Evolutionary conservation across 1,140 invertebrate species (phyloP), one percentile per base, ranked within the genome.

Genomic region (Platyscapa corneri): DNA sequence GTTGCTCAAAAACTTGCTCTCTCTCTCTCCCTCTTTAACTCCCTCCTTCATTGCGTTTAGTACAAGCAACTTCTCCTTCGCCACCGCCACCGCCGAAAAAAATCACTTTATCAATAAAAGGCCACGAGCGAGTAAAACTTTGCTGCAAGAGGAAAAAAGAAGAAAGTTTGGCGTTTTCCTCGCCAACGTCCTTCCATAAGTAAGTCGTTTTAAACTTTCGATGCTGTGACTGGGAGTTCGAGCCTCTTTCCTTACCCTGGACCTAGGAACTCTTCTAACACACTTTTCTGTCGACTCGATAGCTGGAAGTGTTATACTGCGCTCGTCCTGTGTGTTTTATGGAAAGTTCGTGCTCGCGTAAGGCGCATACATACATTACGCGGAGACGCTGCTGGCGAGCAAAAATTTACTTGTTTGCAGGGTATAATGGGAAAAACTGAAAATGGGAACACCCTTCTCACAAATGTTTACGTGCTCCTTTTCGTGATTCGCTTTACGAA

Each of bases 201-300:
- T 82, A 82, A 86, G 81, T 86, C 81, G 76, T 82, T 86, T 86
- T 86, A 86, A 86, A 86, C 34, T 86, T 86, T 86, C 49, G 75
- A 78, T 65, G 74, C 75, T 42, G 70, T 39, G 53, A 42, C n/a
- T 65, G 42, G 27, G 72, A 30, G 53, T 23, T 23, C 32, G 2
- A 72, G n/a, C 12, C 56, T 78, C 56, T 27, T 60, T 60, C 27
- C 14, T 67, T 64, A 46, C 12, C n/a, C 42, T 49, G 23, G 37
- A 64, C 39, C 64, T 10, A 8, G 34, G 30, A 49, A 72, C 34
- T 82, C 81, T 60, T 83, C 16, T 77, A 83, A 83, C 74, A 77
- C 74, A 77, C 39, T 83, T 83, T 77, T 77, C 70, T 6, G 23
- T 56, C 74, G 23, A 53, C n/a, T 64, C 46, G 78, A 80, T 80